Percentiles rank a stretch among this genome's conserved stretches.
phyloP scores from a whole-genome alignment of 2,113 vertebrate genomes.

The Ictidomys tridecemlineatus region DNA sequence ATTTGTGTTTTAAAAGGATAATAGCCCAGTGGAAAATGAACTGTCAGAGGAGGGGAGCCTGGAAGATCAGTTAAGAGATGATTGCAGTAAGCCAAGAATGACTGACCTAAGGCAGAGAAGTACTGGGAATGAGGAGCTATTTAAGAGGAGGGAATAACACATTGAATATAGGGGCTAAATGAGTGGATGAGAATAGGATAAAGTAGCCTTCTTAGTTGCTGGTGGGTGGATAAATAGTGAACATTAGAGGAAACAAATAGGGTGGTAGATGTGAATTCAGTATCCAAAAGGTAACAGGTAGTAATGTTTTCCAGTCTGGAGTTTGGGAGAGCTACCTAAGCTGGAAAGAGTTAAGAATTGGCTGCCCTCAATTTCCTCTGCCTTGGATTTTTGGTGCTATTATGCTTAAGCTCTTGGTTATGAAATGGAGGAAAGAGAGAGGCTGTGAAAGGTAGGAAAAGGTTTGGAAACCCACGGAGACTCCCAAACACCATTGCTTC shows the following conservation, averaged over 20 bases:
- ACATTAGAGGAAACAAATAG: neutral
- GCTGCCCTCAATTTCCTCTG: neutral
- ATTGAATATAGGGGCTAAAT: neutral
- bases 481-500: neutral
- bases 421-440: neutral
- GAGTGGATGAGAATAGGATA: neutral
- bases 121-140: neutral
- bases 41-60: neutral
- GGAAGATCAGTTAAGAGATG: neutral
- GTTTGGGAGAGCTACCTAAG: neutral
- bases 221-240: neutral
- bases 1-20: neutral
- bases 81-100: neutral
- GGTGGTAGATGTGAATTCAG: slow-evolving; percentile 20
- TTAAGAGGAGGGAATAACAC: neutral
- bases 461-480: neutral
- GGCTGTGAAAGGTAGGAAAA: neutral
- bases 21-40: neutral
- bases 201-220: neutral
- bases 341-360: neutral
- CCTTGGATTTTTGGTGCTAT: neutral
- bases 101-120: neutral
- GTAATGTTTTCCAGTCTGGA: neutral
- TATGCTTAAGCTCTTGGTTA: neutral
- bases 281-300: neutral